These are phyloP conservation scores for Gobius niger DNA, from an alignment of 2,113 vertebrate species.

Conservation along the genomic window DNA sequence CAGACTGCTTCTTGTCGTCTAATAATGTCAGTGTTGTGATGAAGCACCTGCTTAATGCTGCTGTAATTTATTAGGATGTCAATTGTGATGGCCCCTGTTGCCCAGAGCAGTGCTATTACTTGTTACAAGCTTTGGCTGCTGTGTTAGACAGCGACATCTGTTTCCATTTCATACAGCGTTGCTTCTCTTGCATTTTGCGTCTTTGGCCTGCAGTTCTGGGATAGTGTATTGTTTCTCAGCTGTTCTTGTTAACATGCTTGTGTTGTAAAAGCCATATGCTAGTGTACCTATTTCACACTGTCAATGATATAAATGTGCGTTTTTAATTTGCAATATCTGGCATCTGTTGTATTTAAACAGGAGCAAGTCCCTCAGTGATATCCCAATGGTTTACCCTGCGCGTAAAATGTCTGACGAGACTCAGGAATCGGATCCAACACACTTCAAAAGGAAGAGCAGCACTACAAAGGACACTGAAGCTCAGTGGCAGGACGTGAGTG, in stretches of 20 bases:
- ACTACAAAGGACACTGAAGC: conserved; percentile 84
- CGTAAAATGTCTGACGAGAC: conserved; percentile 37
- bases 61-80: conserved; percentile 54
- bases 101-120: conserved; percentile 40
- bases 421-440: conserved; percentile 21
- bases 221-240: conserved; percentile 28
- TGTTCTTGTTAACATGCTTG: conserved; percentile 2
- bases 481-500: conserved; percentile 91
- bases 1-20: conserved; percentile 28
- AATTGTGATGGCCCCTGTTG: conserved; percentile 35
- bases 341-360: conserved; percentile 66
- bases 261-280: background rate
- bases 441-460: conserved; percentile 77
- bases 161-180: conserved; percentile 31
- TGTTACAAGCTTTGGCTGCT: conserved; percentile 41
- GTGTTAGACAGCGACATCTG: conserved; percentile 51
- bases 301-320: background rate
- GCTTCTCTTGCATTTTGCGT: conserved; percentile 33
- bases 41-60: conserved; percentile 41
- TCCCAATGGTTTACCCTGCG: conserved; percentile 77
- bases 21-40: conserved; percentile 36
- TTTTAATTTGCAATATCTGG: conserved; percentile 14
- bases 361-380: conserved; percentile 93
- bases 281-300: background rate
- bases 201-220: conserved; percentile 36